Evolutionary conservation across 2,113 vertebrate species (phyloP).

Genomic region (Dipodomys ordii): DNA sequence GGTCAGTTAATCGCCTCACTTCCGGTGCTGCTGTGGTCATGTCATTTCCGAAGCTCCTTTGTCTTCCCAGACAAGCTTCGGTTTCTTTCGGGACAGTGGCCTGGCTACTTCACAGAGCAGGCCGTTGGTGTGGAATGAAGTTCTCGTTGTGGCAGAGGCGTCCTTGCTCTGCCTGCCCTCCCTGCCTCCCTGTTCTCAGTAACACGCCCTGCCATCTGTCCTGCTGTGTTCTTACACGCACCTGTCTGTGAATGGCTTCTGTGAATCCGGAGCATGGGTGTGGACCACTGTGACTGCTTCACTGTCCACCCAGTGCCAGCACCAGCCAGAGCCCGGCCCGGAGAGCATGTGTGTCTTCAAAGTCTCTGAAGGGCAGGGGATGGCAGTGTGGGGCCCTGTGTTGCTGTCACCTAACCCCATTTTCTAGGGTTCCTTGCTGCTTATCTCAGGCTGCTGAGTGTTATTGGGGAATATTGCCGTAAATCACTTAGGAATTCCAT

Average conservation of each 20-base stretch:
- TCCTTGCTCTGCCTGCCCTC: not conserved
- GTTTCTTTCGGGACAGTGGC: too few species aligned
- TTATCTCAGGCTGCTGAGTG: not conserved
- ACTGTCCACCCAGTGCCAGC: accelerated
- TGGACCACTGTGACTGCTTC: accelerated
- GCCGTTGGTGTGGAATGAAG: too few species aligned
- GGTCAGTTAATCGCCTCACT: not conserved
- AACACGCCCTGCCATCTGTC: not conserved
- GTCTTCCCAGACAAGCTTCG: not conserved
- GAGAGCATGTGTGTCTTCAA: not conserved
- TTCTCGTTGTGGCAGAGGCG: not conserved
- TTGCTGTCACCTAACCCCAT: not conserved
- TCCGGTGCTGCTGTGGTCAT: accelerated
- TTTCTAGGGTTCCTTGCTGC: too few species aligned
- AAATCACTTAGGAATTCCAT: not conserved
- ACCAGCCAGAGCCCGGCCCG: accelerated
- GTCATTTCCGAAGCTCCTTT: not conserved
- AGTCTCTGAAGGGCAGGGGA: too few species aligned
- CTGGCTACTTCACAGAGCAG: too few species aligned
- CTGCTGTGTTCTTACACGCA: too few species aligned
- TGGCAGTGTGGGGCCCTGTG: accelerated
- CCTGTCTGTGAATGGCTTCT: not conserved
- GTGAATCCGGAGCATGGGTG: not conserved
- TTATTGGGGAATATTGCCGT: not conserved
- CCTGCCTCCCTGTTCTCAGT: not conserved